Evolutionary conservation across 1,140 invertebrate species (phyloP), one percentile per base, ranked within the genome.

Genomic region (Drosophila sturtevanti): DNA sequence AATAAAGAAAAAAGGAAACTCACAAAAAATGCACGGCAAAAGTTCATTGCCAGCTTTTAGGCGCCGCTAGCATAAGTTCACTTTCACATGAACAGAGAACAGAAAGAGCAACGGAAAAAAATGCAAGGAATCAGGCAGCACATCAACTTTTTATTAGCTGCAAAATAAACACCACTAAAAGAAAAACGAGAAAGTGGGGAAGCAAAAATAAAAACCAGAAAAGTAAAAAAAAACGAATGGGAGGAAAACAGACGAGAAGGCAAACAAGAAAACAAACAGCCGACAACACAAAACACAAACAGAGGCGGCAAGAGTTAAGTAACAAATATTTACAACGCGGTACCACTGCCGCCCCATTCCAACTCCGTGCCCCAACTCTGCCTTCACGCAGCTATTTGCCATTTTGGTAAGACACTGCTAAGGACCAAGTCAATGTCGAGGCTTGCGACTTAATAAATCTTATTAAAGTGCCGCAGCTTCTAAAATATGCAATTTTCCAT

Each of bases 131-230:
- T 68, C 41, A 59, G 35, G 69, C 79, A 69, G 52, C 81, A 81
- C 74, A 78, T 86, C 82, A 87, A 86, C 75, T 76, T 86, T 86
- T 87, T 86, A 86, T 86, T 76, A 81, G 78, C 82, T 73, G 65
- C 52, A 68, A 79, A 86, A 81, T 72, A 87, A 72, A 79, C 82
- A 79, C n/a, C 21, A 18, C 16, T 48, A 48, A 16, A 54, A 52
- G 51, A 52, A 21, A 24, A 7, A 10, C 22, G 12, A 0, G n/a
- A 9, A 16, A 14, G 27, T 21, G 37, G n/a, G 11, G 44, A 18
- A 44, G 34, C 21, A 27, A 52, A 55, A 51, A 37, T 68, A 37
- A 14, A 11, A 16, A 10, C 48, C 18, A 14, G 14, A 10, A 7
- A n/a, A 51, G 34, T 38, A 77, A 74, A 64, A 51, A 60, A 60